Percentiles rank a stretch among this genome's conserved stretches.
Conservation (phyloP, 2,888 invertebrate genomes). For the Griposia aprilina region DNA sequence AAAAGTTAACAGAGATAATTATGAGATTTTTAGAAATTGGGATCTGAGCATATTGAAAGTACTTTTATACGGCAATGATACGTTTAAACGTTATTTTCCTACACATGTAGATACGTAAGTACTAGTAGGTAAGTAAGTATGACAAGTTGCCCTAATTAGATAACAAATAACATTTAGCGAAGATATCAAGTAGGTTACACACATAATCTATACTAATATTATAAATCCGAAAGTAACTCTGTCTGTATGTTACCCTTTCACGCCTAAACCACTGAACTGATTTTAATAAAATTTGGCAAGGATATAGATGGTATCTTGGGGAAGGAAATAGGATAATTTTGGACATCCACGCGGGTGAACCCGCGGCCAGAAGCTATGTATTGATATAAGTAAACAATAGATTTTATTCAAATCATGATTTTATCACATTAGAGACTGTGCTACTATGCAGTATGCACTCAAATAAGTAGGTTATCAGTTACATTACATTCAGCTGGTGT, state of each 20-base stretch:
- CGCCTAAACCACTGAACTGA: too few species aligned
- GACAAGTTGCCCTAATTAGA: slow-evolving; percentile 40
- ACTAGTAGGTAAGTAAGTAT: slow-evolving; percentile 12
- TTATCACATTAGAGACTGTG: too few species aligned
- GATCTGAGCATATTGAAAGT: not conserved
- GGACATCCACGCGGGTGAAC: too few species aligned
- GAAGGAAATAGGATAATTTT: too few species aligned
- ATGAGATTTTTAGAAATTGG: too few species aligned
- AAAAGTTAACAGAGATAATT: too few species aligned
- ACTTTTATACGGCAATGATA: too few species aligned
- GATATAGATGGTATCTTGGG: too few species aligned
- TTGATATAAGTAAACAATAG: slow-evolving; percentile 19
- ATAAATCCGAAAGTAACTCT: too few species aligned
- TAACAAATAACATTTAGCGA: slow-evolving; percentile 36
- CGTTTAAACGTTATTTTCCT: not conserved
- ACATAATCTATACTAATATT: not conserved
- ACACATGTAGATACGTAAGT: not conserved
- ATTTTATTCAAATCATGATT: slow-evolving; percentile 32
- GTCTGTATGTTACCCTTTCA: too few species aligned
- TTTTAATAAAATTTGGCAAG: too few species aligned
- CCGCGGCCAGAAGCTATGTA: not conserved
- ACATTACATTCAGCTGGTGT: slow-evolving; percentile 20
- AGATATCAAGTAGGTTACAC: slow-evolving; percentile 30
- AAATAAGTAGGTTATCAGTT: slow-evolving; percentile 38
- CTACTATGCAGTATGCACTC: not conserved